Evolutionary conservation across 2,888 invertebrate species (phyloP).

Genomic region (Drepanosiphum platanoidis): DNA sequence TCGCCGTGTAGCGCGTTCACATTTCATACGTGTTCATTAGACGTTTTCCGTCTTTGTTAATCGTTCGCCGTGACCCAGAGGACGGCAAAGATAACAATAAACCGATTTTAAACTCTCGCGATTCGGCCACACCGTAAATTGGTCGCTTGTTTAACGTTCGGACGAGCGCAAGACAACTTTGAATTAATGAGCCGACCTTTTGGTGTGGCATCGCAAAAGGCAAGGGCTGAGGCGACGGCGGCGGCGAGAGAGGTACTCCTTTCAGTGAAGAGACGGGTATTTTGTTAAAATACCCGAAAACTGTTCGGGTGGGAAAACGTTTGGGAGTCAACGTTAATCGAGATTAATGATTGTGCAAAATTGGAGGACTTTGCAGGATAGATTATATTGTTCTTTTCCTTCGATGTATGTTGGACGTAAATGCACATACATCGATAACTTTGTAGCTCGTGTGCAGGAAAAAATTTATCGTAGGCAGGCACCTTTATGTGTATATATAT

Average conservation of each 20-base stretch:
- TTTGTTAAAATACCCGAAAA: constrained; percentile 57
- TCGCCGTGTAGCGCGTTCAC: too few species aligned
- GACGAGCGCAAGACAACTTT: constrained; percentile 44
- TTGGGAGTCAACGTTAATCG: constrained; percentile 37
- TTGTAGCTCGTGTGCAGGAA: background rate
- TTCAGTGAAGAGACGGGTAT: constrained; percentile 14
- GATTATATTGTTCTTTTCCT: constrained; percentile 37
- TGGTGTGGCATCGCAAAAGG: constrained; percentile 24
- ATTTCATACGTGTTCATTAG: constrained; percentile 22
- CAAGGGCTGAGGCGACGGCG: constrained; percentile 16
- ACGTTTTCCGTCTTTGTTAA: background rate
- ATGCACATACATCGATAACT: background rate
- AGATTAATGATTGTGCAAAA: constrained; percentile 53
- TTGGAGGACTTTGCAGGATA: constrained; percentile 9
- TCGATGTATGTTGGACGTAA: background rate
- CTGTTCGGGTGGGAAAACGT: constrained; percentile 50
- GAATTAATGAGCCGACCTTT: constrained; percentile 59
- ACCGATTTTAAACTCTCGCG: constrained; percentile 32
- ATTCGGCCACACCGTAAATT: constrained; percentile 36
- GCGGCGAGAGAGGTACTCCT: background rate
- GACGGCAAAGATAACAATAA: constrained; percentile 7
- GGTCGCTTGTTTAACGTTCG: constrained; percentile 50
- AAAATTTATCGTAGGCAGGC: too few species aligned
- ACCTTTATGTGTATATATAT: too few species aligned
- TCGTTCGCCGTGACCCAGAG: background rate